Evolutionary conservation across 2,113 vertebrate species (phyloP).

Genomic region (Chaetodon trifascialis): DNA sequence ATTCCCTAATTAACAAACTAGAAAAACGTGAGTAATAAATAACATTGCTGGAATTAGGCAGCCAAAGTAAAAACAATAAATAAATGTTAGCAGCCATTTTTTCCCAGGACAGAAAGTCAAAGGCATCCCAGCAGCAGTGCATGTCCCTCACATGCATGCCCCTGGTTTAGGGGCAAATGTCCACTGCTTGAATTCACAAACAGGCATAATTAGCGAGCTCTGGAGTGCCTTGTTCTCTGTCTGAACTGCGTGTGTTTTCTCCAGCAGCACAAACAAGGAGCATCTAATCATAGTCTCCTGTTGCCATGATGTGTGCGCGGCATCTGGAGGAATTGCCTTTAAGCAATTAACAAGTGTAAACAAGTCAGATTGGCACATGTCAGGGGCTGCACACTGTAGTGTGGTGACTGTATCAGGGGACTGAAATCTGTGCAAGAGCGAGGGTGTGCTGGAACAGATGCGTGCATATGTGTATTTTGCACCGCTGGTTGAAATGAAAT

Average conservation of each 20-base stretch:
- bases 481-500: not conserved
- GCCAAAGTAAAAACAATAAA: not conserved
- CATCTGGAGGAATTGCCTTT: conserved; percentile 38
- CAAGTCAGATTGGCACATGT: conserved; percentile 60
- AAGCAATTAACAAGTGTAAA: conserved; percentile 59
- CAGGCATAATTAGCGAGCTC: conserved; percentile 41
- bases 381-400: conserved; percentile 29
- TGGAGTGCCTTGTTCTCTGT: conserved; percentile 10
- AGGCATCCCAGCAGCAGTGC: not conserved
- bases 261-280: conserved; percentile 55
- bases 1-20: not conserved
- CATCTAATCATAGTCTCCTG: conserved; percentile 59
- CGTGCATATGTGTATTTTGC: not conserved
- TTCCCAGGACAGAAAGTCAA: not conserved
- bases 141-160: conserved; percentile 31
- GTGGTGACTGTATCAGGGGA: conserved; percentile 6
- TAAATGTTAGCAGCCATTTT: not conserved
- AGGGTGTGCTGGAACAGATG: not conserved
- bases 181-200: conserved; percentile 57
- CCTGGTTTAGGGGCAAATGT: conserved; percentile 23
- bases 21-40: not conserved
- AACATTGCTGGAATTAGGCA: not conserved
- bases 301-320: conserved; percentile 18
- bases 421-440: not conserved
- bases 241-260: conserved; percentile 45